These are phyloP conservation scores for Distichodus sexfasciatus DNA, from an alignment of 2,797 vertebrate species.

Conservation along the genomic window DNA sequence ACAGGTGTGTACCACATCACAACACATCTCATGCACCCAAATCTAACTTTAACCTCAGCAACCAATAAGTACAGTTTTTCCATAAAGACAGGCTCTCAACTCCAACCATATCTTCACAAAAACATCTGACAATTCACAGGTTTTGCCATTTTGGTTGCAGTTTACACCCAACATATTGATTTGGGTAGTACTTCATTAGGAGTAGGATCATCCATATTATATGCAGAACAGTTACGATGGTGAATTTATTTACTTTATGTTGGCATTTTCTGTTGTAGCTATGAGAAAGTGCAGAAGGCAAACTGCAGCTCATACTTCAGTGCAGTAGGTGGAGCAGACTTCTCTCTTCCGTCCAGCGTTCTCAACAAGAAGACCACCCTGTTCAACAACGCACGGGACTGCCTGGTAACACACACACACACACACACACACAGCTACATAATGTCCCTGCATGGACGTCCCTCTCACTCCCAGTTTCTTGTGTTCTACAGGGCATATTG, in stretches of 20 bases:
- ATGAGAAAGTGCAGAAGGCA: constrained; percentile 42
- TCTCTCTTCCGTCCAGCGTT: constrained; percentile 55
- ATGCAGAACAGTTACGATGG: no score
- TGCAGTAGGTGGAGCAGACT: constrained; percentile 61
- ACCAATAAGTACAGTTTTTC: not conserved
- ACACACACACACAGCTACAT: not conserved
- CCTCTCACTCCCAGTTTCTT: not conserved
- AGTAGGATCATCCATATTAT: no score
- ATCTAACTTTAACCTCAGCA: not conserved
- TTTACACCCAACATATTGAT: no score
- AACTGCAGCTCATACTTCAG: constrained; percentile 64
- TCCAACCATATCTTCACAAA: no score
- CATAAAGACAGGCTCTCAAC: no score
- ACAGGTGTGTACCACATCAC: constrained; percentile 52
- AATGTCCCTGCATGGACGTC: not conserved
- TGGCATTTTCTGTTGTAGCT: constrained; percentile 51
- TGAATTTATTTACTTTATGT: no score
- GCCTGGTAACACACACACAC: constrained; percentile 20
- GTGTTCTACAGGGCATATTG: constrained; percentile 55
- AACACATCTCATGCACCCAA: not conserved
- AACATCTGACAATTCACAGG: no score
- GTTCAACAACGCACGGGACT: constrained; percentile 53
- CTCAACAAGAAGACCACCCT: constrained; percentile 54
- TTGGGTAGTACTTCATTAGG: no score
- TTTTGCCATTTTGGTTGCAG: no score